A percentile compares a stretch with the other conserved stretches of the same genome.
phyloP scores from a whole-genome alignment of 2,888 invertebrate genomes.

The Poecilus cupreus region DNA sequence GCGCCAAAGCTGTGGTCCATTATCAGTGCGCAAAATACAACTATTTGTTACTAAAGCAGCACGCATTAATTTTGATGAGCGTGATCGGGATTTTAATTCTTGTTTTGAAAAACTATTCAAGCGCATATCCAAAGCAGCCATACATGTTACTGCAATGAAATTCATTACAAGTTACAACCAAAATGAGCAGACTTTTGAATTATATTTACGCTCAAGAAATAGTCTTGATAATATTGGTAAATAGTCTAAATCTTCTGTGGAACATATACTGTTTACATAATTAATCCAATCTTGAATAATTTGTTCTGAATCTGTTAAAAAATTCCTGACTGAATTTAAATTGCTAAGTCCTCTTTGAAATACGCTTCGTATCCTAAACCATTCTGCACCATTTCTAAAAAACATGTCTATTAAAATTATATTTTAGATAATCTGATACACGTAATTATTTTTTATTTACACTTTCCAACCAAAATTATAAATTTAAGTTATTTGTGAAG shows the following conservation, averaged over 20 bases:
- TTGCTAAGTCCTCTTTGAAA: constrained; percentile 88
- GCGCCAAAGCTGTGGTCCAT: constrained; percentile 82
- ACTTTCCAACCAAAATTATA: constrained; percentile 54
- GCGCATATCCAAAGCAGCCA: constrained; percentile 82
- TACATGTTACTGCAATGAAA: constrained; percentile 81
- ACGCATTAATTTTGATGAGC: constrained; percentile 80
- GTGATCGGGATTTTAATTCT: constrained; percentile 78
- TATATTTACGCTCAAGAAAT: constrained; percentile 84
- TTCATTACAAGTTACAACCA: neutral
- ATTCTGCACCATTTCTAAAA: constrained; percentile 86
- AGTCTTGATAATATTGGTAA: constrained; percentile 82
- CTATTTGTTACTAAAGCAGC: constrained; percentile 85
- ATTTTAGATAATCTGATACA: neutral
- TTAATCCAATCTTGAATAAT: constrained; percentile 81
- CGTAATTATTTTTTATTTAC: neutral
- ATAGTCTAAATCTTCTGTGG: constrained; percentile 76
- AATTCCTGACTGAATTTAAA: constrained; percentile 80
- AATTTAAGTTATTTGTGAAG: neutral
- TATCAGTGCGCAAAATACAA: constrained; percentile 81
- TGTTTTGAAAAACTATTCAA: constrained; percentile 80
- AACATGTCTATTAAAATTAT: neutral
- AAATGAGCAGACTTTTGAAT: neutral
- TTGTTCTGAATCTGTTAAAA: constrained; percentile 79
- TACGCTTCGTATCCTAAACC: constrained; percentile 86
- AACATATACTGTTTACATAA: constrained; percentile 70